Base-by-base conservation (phyloP, 2,113 vertebrate genomes). In the Lophius piscatorius region DNA sequence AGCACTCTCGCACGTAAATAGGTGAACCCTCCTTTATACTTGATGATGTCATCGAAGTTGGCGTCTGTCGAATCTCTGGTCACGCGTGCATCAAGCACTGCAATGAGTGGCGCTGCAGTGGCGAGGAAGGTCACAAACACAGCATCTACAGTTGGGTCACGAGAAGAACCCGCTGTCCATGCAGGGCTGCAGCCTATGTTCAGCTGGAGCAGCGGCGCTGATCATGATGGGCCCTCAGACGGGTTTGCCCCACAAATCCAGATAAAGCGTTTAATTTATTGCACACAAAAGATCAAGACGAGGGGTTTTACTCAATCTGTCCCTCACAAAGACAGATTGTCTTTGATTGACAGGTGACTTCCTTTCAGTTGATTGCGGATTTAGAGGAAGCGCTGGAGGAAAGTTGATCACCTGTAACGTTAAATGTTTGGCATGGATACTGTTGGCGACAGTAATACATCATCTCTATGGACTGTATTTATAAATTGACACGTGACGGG, bases 111-210 rank as follows among this genome's bases (percentile, higher is more conserved):
- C 74, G 74, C 75, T 73, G 71, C 60, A 73, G 72, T 55, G 57
- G 72, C 69, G 57, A 84, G 46, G 81, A 75, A 63, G 57, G 71
- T 63, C 52, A 83, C 51, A 69, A 82, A 81, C 67, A 74, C 63
- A 63, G 74, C 80, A 78, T 76, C 58, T 57, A 66, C 74, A 74
- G 76, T 52, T 18, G 64, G 56, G 39, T 74, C 54, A 40, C 16
- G 55, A 61, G 47, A 64, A 44, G 63, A 56, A 65, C 36, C 45
- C 59, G 47, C 36, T 41, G 78, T 82, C 47, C 40, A 72, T 52
- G 67, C 76, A 44, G 57, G 66, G 74, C 59, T 63, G 46, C 28
- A 69, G 73, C 75, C 23, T 83, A 84, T 86, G 42, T 88, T 87
- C 75, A 84, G 81, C 80, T 35, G 42, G 65, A 55, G 66, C 84